A percentile compares a stretch with the other conserved stretches of the same genome.
Evolutionary conservation across 2,113 vertebrate species (phyloP).

Genomic region (Ursus arctos): DNA sequence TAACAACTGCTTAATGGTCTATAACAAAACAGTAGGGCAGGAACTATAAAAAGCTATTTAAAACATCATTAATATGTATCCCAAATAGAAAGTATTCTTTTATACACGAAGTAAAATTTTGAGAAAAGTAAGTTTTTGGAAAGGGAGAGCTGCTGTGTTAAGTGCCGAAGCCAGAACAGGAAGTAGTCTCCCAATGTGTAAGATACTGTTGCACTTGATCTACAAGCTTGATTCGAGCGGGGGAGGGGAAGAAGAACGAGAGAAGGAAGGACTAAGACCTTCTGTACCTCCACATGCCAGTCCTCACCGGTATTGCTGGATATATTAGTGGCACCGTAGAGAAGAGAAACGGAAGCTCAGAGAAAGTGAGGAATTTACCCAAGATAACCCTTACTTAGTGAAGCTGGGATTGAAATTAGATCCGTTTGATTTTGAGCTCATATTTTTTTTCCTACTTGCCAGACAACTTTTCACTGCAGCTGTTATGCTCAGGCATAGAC

Average conservation of each 20-base stretch:
- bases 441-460: background rate
- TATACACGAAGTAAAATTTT: conserved; percentile 24
- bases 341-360: conserved; percentile 6
- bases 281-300: background rate
- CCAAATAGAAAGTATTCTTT: conserved; percentile 49
- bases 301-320: background rate
- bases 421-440: conserved; percentile 1
- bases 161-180: background rate
- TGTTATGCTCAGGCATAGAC: background rate
- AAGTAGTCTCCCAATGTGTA: background rate
- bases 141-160: background rate
- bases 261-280: background rate
- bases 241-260: background rate
- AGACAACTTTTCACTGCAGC: background rate
- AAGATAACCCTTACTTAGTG: background rate
- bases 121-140: conserved; percentile 16
- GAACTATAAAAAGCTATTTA: conserved; percentile 55
- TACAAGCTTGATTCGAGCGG: background rate
- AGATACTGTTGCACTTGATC: background rate
- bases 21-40: conserved; percentile 44
- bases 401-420: conserved; percentile 47
- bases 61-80: conserved; percentile 62
- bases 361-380: conserved; percentile 2
- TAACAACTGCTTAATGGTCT: conserved; percentile 67
- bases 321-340: background rate